Base-by-base conservation (phyloP, 2,888 invertebrate species). In the Cheilosia vulpina region DNA sequence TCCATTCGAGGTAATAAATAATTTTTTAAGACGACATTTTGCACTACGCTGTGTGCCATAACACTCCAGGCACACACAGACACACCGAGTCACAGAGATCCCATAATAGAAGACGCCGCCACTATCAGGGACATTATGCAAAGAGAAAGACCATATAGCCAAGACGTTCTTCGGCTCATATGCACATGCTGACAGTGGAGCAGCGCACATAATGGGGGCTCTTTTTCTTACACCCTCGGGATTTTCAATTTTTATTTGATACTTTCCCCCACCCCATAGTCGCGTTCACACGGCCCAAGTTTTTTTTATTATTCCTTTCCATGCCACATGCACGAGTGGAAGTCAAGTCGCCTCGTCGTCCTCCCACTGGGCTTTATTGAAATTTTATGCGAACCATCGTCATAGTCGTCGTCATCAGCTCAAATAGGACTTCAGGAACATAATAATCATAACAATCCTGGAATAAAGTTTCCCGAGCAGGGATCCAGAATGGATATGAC, bases 11-110 rank as follows among this genome's bases (percentile, higher is more conserved):
- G 84, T 47, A 80, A 84, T 84, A 84, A 84, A 84, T 84, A 84
- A 76, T 84, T 84, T 84, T 84, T 84, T 84, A 84, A 84, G 80
- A 80, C 84, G 69, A 84, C 80, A 84, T 80, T 84, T 80, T 80
- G 75, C 84, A 75, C 84, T 71, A 80, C 75, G 53, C 63, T 71
- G 80, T 80, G 55, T 79, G 69, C 65, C 66, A 75, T 73, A 83
- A 79, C 78, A 83, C 66, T 78, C 47, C 31, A 43, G 53, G 63
- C 57, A 53, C 62, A 63, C 34, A 69, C 38, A 31, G 11, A 38
- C 13, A 38, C 38, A 38, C 38, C 13, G 38, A 38, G 38, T 38
- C 38, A 13, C 45, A 60, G 60, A 69, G 45, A 71, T 60, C 60
- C 52, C 66, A 77, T 72, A 63, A 65, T 63, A 24, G 55, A 43